Base-by-base conservation (phyloP, 2,797 vertebrate species). In the Bryconaethiops microstoma region DNA sequence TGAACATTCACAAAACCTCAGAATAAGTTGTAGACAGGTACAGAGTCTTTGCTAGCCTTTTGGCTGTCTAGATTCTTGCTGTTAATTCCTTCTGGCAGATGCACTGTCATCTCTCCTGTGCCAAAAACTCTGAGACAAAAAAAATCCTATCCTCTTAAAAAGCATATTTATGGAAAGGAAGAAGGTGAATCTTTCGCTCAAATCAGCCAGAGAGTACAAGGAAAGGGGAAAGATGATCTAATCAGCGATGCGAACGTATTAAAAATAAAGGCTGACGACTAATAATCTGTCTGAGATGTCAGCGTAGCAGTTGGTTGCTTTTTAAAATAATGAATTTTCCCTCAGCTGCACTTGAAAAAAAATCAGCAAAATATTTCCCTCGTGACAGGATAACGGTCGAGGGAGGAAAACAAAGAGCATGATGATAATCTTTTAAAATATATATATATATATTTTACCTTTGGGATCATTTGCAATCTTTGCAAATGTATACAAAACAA, bases 251-350 rank as follows among this genome's bases (percentile, higher is more conserved):
- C 73, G 75, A 79, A 85, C 73, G 75, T 84, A 54, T 83, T 67
- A 71, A 82, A 85, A 84, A 82, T 67, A 80, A 76, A 42, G 45
- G 71, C 82, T 75, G 77, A 77, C 78, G 74, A 77, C 82, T 86
- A 77, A 87, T 80, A 84, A 83, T 76, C 80, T 87, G 81, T 83
- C 84, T 19, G 54, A 74, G 35, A 48, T 77, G 83, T 81, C 83
- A 69, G 55, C 62, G 73, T 29, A 74, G 74, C 65, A 17, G 54
- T 65, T 52, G 70, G 52, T 74, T 25, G 79, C 60, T 77, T 82
- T 74, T 81, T 71, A 71, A 59, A 70, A 74, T 83, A 83, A 83
- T 74, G 78, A 80, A 78, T 74, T 83, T 79, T 13, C 39, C 17
- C 73, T 55, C 16, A 74, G 21, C n/a, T 67, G 64, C 59, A 42